These are phyloP conservation scores for Alosa sapidissima DNA, from an alignment of 2,797 vertebrate genomes.

Conservation along the genomic window DNA sequence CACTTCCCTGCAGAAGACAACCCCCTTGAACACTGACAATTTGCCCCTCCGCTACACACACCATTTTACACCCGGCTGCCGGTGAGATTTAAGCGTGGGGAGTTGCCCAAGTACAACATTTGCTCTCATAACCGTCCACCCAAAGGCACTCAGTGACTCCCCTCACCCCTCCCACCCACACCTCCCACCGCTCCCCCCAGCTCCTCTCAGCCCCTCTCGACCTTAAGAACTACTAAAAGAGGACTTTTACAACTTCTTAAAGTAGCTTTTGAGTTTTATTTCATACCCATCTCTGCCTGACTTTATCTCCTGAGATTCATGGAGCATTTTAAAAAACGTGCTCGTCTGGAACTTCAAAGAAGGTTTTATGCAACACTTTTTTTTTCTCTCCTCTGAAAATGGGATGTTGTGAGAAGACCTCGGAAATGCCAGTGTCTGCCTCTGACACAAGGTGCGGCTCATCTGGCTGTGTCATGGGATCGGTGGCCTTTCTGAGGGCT, in stretches of 20 bases:
- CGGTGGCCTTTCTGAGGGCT: conserved; percentile 49
- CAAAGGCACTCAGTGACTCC: conserved; percentile 11
- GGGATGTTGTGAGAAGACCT: conserved; percentile 26
- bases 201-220: conserved; percentile 6
- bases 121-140: conserved; percentile 16
- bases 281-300: neutral
- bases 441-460: conserved; percentile 40
- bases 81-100: conserved; percentile 19
- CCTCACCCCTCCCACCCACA: neutral
- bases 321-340: neutral
- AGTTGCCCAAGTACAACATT: conserved; percentile 3
- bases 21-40: conserved; percentile 30
- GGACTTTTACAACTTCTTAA: conserved; percentile 14
- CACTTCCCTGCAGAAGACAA: conserved; percentile 14
- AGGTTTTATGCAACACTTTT: neutral
- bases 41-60: neutral
- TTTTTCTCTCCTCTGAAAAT: neutral
- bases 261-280: conserved; percentile 20
- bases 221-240: conserved; percentile 15
- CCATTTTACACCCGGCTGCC: conserved; percentile 4
- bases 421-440: conserved; percentile 49
- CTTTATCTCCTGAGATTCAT: neutral
- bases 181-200: neutral
- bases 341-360: neutral
- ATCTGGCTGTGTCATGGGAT: conserved; percentile 37